A percentile compares a stretch with the other conserved stretches of the same genome.
Evolutionary conservation across 2,888 invertebrate genomes (phyloP).

Genomic region (Orchesellides sinensis): DNA sequence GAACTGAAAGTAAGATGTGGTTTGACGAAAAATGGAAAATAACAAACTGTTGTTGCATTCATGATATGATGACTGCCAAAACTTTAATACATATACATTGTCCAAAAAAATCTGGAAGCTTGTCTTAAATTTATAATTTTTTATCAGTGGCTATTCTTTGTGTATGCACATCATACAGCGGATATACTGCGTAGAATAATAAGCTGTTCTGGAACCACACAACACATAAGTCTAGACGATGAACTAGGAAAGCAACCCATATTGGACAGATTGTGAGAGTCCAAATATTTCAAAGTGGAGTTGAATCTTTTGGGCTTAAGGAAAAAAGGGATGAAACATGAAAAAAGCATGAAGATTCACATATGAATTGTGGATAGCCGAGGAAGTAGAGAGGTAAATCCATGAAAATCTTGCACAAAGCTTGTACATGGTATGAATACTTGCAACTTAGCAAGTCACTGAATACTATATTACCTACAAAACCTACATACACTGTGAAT

Average conservation of each 20-base stretch:
- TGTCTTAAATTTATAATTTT: slow-evolving; percentile 50
- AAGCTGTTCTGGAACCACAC: not conserved
- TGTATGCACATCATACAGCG: slow-evolving; percentile 27
- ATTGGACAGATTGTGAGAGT: slow-evolving; percentile 43
- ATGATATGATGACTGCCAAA: slow-evolving; percentile 55
- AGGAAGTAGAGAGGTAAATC: slow-evolving; percentile 49
- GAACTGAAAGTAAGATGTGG: not conserved
- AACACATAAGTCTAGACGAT: not conserved
- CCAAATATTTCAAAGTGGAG: slow-evolving; percentile 53
- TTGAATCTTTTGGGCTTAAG: slow-evolving; percentile 58
- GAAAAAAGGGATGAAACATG: slow-evolving; percentile 58
- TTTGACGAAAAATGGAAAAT: slow-evolving; percentile 4
- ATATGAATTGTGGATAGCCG: slow-evolving; percentile 49
- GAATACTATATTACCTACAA: slow-evolving; percentile 30
- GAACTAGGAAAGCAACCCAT: not conserved
- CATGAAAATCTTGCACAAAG: slow-evolving; percentile 60
- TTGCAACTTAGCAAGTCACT: slow-evolving; percentile 23
- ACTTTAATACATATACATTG: slow-evolving; percentile 33
- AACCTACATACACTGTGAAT: slow-evolving; percentile 56
- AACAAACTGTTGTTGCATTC: slow-evolving; percentile 44
- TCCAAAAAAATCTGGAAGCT: not conserved
- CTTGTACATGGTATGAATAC: slow-evolving; percentile 60
- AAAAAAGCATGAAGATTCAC: slow-evolving; percentile 49
- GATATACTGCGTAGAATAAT: slow-evolving; percentile 26
- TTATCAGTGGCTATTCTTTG: slow-evolving; percentile 39